Evolutionary conservation across 2,113 vertebrate species (phyloP).

Genomic region (Pogona vitticeps): DNA sequence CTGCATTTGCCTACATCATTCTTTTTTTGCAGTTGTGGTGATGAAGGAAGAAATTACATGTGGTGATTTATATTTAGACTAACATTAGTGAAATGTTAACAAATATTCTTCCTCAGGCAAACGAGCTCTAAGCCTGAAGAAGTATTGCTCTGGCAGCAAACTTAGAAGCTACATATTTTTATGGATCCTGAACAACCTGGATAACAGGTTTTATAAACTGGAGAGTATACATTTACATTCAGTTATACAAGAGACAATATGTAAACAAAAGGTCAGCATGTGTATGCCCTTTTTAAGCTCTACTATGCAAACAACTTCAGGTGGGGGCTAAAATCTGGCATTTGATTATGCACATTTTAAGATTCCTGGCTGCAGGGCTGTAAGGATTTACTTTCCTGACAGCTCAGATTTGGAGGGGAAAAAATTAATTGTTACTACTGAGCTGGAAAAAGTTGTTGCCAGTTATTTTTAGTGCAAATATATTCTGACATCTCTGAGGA

Average conservation of each 20-base stretch:
- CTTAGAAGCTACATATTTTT: neutral
- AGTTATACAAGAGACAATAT: neutral
- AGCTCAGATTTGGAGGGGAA: neutral
- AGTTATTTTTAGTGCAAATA: slow-evolving; percentile 26
- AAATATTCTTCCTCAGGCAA: neutral
- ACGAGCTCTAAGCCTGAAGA: rapidly evolving
- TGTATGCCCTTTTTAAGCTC: neutral
- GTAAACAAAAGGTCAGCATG: neutral
- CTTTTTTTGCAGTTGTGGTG: neutral
- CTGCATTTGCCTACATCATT: neutral
- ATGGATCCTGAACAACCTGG: neutral
- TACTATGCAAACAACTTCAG: neutral
- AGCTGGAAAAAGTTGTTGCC: neutral
- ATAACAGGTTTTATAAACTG: rapidly evolving
- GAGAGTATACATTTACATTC: rapidly evolving
- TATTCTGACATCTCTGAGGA: slow-evolving; percentile 10
- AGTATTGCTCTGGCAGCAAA: neutral
- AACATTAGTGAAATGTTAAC: rapidly evolving
- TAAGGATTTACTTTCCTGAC: neutral
- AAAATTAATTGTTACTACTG: neutral
- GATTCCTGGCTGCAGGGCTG: neutral
- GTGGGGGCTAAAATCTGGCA: rapidly evolving
- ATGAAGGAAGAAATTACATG: neutral
- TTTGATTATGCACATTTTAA: neutral
- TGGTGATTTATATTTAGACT: neutral